phyloP scores from a whole-genome alignment of 2,797 vertebrate genomes.

The Sebastes nivosus region DNA sequence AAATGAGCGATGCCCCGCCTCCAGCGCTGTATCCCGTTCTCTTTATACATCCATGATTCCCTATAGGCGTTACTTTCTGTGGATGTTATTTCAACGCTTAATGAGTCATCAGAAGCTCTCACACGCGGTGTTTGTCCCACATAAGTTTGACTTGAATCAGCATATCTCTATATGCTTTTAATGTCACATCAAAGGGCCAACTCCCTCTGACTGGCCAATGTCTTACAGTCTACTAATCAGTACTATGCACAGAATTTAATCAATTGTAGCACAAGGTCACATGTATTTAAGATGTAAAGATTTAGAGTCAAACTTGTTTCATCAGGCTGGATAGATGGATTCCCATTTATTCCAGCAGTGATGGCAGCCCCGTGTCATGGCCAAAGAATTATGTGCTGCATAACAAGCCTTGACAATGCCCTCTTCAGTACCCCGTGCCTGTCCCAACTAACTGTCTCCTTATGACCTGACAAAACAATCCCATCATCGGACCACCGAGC shows the following conservation, averaged over 20 bases:
- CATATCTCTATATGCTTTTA: background rate
- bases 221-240: background rate
- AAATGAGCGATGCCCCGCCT: background rate
- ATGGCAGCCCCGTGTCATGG: background rate
- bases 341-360: background rate
- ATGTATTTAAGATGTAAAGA: background rate
- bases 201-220: background rate
- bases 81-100: background rate
- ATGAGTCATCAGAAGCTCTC: background rate
- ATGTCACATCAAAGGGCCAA: background rate
- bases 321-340: background rate
- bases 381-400: constrained; percentile 30
- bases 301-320: background rate
- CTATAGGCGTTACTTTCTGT: background rate
- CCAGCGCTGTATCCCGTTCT: accelerated
- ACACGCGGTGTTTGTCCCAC: background rate
- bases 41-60: background rate
- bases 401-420: constrained; percentile 48
- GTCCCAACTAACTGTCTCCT: constrained; percentile 43
- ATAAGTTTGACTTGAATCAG: background rate
- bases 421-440: constrained; percentile 56
- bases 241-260: background rate
- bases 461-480: constrained; percentile 55
- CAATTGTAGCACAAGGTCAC: background rate
- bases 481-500: background rate